Evolutionary conservation across 2,797 vertebrate species (phyloP).

Genomic region (Rhadinocentrus ornatus): DNA sequence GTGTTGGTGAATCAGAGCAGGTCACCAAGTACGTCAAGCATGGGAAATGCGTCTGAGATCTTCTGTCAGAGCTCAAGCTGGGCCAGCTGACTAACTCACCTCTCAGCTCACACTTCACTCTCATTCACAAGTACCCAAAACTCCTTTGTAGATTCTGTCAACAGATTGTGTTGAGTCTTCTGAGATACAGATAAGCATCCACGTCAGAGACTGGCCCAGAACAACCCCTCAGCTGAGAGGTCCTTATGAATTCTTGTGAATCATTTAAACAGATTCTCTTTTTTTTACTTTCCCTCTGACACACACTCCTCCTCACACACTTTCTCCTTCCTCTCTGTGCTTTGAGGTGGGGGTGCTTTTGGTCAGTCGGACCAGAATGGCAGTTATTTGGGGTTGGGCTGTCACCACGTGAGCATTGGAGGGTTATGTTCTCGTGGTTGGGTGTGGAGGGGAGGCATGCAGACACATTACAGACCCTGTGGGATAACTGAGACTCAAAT

Average conservation of each 20-base stretch:
- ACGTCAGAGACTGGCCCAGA: background rate
- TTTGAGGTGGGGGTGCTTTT: constrained; percentile 22
- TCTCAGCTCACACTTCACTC: constrained; percentile 11
- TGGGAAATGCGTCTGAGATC: constrained; percentile 12
- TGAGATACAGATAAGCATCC: background rate
- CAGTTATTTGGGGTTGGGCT: constrained; percentile 82
- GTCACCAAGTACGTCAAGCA: constrained; percentile 42
- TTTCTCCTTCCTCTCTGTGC: constrained; percentile 38
- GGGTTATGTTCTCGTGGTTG: constrained; percentile 68
- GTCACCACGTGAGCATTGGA: constrained; percentile 37
- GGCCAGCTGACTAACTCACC: constrained; percentile 34
- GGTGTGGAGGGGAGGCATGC: constrained; percentile 55
- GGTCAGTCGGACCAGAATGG: constrained; percentile 53
- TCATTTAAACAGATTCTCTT: constrained; percentile 21
- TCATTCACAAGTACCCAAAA: constrained; percentile 30
- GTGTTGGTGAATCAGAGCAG: constrained; percentile 56
- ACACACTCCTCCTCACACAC: constrained; percentile 40
- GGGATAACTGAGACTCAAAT: constrained; percentile 31
- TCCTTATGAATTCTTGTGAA: background rate
- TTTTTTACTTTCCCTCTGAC: constrained; percentile 33
- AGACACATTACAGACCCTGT: constrained; percentile 46
- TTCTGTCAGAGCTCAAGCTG: constrained; percentile 4
- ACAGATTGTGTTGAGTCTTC: background rate
- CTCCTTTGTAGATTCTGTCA: background rate
- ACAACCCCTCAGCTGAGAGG: background rate